Percentiles rank a stretch among this genome's conserved stretches.
Evolutionary conservation across 2,888 invertebrate genomes (phyloP).

Genomic region (Drosophila hawaiiensis): DNA sequence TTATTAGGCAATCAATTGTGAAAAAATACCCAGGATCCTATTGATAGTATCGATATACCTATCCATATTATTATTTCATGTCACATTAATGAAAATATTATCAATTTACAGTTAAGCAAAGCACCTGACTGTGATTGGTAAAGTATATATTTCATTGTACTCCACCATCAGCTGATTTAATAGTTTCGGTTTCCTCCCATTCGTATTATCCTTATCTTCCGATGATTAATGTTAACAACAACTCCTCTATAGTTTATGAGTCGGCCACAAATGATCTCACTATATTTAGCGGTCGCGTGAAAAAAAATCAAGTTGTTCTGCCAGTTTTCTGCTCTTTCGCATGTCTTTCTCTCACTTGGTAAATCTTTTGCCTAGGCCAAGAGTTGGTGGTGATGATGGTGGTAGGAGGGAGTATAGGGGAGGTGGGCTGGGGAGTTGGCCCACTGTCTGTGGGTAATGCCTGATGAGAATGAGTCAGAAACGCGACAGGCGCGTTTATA

Average conservation of each 20-base stretch:
- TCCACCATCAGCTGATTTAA: not conserved
- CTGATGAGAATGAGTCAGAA: conserved; percentile 58
- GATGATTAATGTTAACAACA: conserved; percentile 1
- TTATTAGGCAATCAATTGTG: not conserved
- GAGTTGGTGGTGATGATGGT: not conserved
- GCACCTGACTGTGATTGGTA: not conserved
- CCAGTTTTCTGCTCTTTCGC: conserved; percentile 23
- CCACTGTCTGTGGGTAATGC: conserved; percentile 45
- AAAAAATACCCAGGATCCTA: not conserved
- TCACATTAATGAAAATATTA: not conserved
- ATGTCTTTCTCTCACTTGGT: not conserved
- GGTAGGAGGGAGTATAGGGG: not conserved
- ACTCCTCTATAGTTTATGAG: conserved; percentile 9
- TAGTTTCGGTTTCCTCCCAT: not conserved
- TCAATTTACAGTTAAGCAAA: not conserved
- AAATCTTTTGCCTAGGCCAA: conserved; percentile 13
- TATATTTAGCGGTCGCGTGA: not conserved
- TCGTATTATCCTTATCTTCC: conserved; percentile 24
- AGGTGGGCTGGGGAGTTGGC: conserved; percentile 32
- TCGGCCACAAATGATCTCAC: conserved; percentile 37
- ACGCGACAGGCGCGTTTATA: conserved; percentile 53
- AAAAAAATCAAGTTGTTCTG: conserved; percentile 37
- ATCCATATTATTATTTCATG: not conserved
- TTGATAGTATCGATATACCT: not conserved
- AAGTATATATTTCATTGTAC: not conserved